Percentiles rank a stretch among this genome's conserved stretches.
Evolutionary conservation across 2,797 vertebrate genomes (phyloP).

Genomic region (Euthynnus affinis): DNA sequence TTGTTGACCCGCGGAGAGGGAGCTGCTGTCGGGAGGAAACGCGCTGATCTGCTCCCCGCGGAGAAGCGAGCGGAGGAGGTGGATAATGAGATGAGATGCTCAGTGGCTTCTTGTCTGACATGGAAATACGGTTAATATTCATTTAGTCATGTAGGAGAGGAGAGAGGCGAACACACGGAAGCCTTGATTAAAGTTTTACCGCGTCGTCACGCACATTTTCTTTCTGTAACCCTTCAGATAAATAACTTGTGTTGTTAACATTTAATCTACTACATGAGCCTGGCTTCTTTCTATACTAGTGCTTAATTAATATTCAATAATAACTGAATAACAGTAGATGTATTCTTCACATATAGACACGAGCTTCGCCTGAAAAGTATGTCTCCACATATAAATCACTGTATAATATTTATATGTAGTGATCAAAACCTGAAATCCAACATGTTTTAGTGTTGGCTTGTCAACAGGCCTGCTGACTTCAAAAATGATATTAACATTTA

Average conservation of each 20-base stretch:
- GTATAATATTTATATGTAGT: too few species aligned
- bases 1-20: constrained; percentile 75
- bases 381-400: neutral
- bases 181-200: neutral
- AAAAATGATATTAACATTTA: neutral
- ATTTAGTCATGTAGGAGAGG: neutral
- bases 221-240: neutral
- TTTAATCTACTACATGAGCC: neutral
- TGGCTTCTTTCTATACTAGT: too few species aligned
- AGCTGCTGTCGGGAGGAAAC: constrained; percentile 77
- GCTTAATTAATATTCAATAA: neutral
- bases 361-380: too few species aligned
- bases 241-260: neutral
- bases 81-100: constrained; percentile 75
- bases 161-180: neutral
- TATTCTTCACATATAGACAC: neutral
- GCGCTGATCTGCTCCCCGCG: constrained; percentile 86
- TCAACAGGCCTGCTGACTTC: too few species aligned
- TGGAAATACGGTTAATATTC: constrained; percentile 37
- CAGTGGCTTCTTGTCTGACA: constrained; percentile 28
- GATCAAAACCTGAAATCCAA: too few species aligned
- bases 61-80: constrained; percentile 37
- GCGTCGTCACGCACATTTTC: neutral
- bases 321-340: neutral
- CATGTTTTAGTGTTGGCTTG: neutral